These are phyloP conservation scores for Melipona quadrifasciata DNA, from an alignment of 1,140 invertebrate species.

Conservation along the genomic window DNA sequence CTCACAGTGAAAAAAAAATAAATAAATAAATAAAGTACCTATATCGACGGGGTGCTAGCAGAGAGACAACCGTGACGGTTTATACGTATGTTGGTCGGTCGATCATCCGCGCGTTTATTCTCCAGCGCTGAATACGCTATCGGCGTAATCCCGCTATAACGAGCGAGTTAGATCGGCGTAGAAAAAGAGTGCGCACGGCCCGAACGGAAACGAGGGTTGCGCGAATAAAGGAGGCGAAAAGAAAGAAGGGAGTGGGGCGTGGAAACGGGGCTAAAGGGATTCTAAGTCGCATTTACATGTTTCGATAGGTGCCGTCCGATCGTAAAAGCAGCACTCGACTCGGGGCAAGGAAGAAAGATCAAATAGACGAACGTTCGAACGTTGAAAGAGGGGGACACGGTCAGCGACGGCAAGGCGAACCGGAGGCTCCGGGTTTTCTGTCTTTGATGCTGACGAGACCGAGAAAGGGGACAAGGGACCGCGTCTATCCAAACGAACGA, in stretches of 20 bases:
- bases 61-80: background rate
- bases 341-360: conserved; percentile 59
- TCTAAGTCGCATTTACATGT: conserved; percentile 73
- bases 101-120: conserved; percentile 37
- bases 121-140: conserved; percentile 33
- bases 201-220: background rate
- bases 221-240: background rate
- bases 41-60: background rate
- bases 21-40: background rate
- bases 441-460: conserved; percentile 51
- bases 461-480: conserved; percentile 10
- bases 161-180: conserved; percentile 16
- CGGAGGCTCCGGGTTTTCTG: background rate
- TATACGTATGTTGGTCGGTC: background rate
- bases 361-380: conserved; percentile 56
- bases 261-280: conserved; percentile 44
- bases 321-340: conserved; percentile 61
- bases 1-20: background rate
- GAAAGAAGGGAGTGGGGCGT: conserved; percentile 10
- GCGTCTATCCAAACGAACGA: conserved; percentile 7
- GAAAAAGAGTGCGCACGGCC: conserved; percentile 1
- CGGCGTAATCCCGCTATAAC: conserved; percentile 40
- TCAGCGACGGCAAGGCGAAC: conserved; percentile 4
- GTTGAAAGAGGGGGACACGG: conserved; percentile 49
- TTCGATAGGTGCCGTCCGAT: conserved; percentile 66